These are phyloP conservation scores for Acrocephalus scirpaceus DNA, from an alignment of 2,797 vertebrate species.

Conservation along the genomic window DNA sequence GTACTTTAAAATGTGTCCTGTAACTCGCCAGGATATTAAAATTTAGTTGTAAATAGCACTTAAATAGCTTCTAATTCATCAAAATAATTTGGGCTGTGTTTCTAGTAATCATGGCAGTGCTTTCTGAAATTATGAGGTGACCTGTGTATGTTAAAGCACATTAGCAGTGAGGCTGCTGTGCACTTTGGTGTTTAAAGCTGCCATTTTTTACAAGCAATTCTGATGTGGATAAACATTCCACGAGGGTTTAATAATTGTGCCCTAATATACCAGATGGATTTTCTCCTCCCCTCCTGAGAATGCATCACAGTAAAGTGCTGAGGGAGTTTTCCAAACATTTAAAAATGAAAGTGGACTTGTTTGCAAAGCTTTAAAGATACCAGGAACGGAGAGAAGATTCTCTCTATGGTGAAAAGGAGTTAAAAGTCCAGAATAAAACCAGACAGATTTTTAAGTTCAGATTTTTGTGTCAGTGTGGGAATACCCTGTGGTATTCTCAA, in stretches of 20 bases:
- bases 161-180: background rate
- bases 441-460: background rate
- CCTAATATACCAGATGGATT: conserved; percentile 18
- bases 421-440: background rate
- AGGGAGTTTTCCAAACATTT: background rate
- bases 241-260: background rate
- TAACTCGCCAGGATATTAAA: background rate
- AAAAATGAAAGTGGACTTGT: background rate
- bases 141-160: background rate
- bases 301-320: background rate
- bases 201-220: conserved; percentile 18
- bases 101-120: background rate
- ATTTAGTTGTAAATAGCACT: background rate
- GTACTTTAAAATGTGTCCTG: background rate
- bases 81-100: conserved; percentile 28
- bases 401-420: background rate
- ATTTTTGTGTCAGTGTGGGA: background rate
- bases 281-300: background rate
- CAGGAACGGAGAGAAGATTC: background rate
- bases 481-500: background rate
- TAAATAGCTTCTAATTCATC: conserved; percentile 33
- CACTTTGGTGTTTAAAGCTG: conserved; percentile 33
- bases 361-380: background rate
- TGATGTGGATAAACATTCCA: conserved; percentile 31
- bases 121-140: conserved; percentile 10